Evolutionary conservation across 2,797 vertebrate genomes (phyloP).

Genomic region (Alauda arvensis): DNA sequence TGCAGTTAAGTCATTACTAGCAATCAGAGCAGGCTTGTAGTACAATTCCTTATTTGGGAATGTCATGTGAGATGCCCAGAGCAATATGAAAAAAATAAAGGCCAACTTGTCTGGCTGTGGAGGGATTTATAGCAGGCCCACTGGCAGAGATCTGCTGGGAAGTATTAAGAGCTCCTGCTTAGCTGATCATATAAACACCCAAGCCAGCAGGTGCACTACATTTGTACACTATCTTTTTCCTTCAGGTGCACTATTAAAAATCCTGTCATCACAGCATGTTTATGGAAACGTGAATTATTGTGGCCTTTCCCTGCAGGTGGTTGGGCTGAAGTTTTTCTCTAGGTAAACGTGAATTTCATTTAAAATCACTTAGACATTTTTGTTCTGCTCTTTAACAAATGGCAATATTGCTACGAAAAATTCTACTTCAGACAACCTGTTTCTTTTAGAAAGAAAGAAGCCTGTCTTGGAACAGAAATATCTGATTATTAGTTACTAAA

Average conservation of each 20-base stretch:
- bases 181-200: slow-evolving; percentile 58
- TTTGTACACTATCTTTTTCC: slow-evolving; percentile 56
- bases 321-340: slow-evolving; percentile 20
- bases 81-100: slow-evolving; percentile 90
- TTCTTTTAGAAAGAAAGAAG: not conserved
- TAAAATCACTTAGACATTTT: slow-evolving; percentile 19
- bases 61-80: slow-evolving; percentile 95
- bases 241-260: slow-evolving; percentile 59
- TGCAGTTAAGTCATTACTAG: slow-evolving; percentile 93
- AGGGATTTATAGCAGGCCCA: slow-evolving; percentile 85
- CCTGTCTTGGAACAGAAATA: not conserved
- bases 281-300: slow-evolving; percentile 50
- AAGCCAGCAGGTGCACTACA: slow-evolving; percentile 65
- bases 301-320: slow-evolving; percentile 23
- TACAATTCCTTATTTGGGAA: slow-evolving; percentile 98
- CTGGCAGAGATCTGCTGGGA: slow-evolving; percentile 76
- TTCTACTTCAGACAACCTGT: not conserved
- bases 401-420: not conserved
- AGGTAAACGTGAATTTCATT: slow-evolving; percentile 8
- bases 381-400: not conserved
- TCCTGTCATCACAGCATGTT: slow-evolving; percentile 47
- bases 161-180: slow-evolving; percentile 64
- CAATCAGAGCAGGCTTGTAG: slow-evolving; percentile 89
- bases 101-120: slow-evolving; percentile 85
- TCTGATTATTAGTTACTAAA: not conserved